Conservation (phyloP, 2,797 vertebrate genomes). For the Podarcis lilfordi region DNA sequence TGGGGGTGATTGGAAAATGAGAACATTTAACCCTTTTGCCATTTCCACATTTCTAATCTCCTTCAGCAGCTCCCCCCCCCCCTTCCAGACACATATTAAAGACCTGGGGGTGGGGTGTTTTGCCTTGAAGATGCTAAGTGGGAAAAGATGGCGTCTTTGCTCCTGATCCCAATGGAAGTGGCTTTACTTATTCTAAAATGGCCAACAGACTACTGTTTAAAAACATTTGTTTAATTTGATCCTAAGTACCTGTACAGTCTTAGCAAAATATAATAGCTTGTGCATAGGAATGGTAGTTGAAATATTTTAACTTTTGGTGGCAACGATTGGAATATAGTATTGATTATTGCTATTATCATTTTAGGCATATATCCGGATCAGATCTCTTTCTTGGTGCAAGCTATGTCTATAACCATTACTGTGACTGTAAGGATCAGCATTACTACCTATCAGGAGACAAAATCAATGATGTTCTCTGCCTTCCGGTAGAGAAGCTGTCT, state of each 20-base stretch:
- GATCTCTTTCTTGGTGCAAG: conserved; percentile 96
- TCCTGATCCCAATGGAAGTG: not conserved
- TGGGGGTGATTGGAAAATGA: not conserved
- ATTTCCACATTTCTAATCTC: not conserved
- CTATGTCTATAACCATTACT: conserved; percentile 98
- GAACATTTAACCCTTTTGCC: not conserved
- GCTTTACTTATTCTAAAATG: not conserved
- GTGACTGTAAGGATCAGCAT: conserved; percentile 97
- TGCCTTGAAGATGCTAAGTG: not conserved
- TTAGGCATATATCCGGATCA: conserved; percentile 92
- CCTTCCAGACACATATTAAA: not conserved
- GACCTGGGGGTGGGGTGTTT: not conserved
- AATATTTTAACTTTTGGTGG: not conserved
- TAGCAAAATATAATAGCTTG: not conserved
- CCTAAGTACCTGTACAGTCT: not conserved
- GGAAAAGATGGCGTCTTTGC: not conserved
- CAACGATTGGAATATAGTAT: not conserved
- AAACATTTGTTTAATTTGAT: not conserved
- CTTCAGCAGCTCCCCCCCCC: not conserved
- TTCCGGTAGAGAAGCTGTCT: conserved; percentile 85
- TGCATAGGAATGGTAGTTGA: not conserved
- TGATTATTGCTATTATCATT: conserved; percentile 45
- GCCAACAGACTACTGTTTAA: not conserved
- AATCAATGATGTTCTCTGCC: conserved; percentile 93
- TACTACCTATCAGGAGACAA: conserved; percentile 97